Evolutionary conservation across 2,888 invertebrate species (phyloP).

Genomic region (Melanchra persicariae): DNA sequence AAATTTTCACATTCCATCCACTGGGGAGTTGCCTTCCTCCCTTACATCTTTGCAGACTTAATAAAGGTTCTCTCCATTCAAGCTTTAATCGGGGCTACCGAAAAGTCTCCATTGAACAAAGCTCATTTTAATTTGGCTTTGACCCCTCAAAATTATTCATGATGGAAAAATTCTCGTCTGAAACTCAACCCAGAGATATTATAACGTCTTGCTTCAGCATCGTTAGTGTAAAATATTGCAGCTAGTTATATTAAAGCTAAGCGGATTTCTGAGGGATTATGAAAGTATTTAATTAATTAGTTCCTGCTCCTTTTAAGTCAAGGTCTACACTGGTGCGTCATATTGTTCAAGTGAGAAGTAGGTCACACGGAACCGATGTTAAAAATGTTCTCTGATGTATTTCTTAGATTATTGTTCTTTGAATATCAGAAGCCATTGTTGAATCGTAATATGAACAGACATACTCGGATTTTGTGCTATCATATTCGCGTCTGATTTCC

Average conservation of each 20-base stretch:
- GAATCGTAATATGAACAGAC: not conserved
- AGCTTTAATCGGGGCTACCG: conserved; percentile 24
- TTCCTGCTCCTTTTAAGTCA: conserved; percentile 40
- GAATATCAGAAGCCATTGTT: not conserved
- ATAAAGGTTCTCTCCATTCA: conserved; percentile 34
- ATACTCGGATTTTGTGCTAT: conserved; percentile 28
- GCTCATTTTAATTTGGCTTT: conserved; percentile 42
- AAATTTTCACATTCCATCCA: conserved; percentile 28
- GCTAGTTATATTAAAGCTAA: conserved; percentile 65
- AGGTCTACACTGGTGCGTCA: conserved; percentile 39
- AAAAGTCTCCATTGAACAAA: conserved; percentile 33
- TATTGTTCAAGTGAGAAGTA: conserved; percentile 41
- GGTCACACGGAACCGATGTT: conserved; percentile 25
- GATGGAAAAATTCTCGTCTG: conserved; percentile 22
- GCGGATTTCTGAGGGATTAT: conserved; percentile 64
- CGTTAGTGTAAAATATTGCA: conserved; percentile 66
- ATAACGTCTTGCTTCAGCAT: conserved; percentile 47
- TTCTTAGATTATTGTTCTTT: not conserved
- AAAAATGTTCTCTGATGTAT: conserved; percentile 14
- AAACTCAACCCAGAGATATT: conserved; percentile 29
- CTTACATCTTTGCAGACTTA: conserved; percentile 34
- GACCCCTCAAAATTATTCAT: conserved; percentile 40
- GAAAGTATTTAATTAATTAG: conserved; percentile 64
- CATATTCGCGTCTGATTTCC: conserved; percentile 27
- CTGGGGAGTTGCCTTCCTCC: not conserved